A percentile compares a stretch with the other conserved stretches of the same genome.
Conservation (phyloP, 1,140 invertebrate genomes). For the Matsumurasca onukii region DNA sequence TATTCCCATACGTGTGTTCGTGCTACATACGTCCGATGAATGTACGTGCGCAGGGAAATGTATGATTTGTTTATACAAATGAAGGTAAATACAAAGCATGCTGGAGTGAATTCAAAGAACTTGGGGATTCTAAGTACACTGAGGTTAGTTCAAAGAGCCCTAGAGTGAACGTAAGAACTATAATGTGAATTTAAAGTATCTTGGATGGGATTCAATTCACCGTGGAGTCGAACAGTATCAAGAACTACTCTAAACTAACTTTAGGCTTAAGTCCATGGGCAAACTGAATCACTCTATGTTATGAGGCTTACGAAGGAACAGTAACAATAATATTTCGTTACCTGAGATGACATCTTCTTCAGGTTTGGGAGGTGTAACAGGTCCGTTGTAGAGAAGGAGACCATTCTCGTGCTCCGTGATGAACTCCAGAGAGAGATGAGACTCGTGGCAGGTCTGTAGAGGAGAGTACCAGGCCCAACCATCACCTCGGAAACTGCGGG, state of each 20-base stretch:
- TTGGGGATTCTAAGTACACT: too few relatives aligned
- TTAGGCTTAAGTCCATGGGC: background rate
- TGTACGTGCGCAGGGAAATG: too few relatives aligned
- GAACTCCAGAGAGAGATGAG: constrained; percentile 12
- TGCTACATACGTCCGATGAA: too few relatives aligned
- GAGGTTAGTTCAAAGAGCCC: too few relatives aligned
- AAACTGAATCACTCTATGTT: background rate
- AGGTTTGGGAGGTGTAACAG: constrained; percentile 50
- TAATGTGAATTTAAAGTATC: background rate
- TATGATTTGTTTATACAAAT: too few relatives aligned
- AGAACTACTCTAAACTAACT: background rate
- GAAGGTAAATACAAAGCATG: too few relatives aligned
- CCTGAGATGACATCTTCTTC: constrained; percentile 47
- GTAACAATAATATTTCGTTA: background rate
- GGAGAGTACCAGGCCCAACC: constrained; percentile 17
- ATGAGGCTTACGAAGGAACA: background rate
- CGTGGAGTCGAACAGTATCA: background rate
- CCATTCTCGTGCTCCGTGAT: background rate
- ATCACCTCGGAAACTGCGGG: constrained; percentile 13
- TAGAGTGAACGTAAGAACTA: too few relatives aligned
- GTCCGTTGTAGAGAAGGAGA: constrained; percentile 13
- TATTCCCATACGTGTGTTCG: too few relatives aligned
- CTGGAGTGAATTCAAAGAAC: too few relatives aligned
- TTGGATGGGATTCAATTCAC: background rate
- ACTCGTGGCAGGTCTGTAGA: constrained; percentile 2